Conservation (phyloP, 2,113 vertebrate species). For the Desmodus rotundus region DNA sequence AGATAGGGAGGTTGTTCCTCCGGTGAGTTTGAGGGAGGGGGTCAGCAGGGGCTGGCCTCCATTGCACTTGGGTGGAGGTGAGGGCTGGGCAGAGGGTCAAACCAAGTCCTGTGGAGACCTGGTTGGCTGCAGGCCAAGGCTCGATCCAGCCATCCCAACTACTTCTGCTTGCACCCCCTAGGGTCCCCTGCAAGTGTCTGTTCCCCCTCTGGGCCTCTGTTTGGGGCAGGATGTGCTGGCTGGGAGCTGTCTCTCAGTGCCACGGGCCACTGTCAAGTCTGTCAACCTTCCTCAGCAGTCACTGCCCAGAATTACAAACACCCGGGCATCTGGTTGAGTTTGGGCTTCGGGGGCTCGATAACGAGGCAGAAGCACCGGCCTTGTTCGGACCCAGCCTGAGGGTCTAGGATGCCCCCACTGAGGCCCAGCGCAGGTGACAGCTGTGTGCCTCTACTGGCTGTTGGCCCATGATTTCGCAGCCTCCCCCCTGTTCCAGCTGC, state of each 20-base stretch:
- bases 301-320: neutral
- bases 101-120: neutral
- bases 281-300: neutral
- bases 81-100: neutral
- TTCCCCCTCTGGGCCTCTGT: neutral
- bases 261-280: neutral
- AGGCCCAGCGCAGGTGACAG: neutral
- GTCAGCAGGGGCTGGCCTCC: neutral
- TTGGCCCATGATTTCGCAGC: rapidly evolving
- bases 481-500: neutral
- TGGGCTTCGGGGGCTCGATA: neutral
- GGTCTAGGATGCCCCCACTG: neutral
- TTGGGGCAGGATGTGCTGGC: neutral
- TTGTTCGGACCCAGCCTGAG: neutral
- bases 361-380: neutral
- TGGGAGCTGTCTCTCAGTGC: neutral
- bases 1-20: neutral
- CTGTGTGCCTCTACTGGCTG: rapidly evolving
- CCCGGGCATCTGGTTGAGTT: neutral
- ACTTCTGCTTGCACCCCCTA: neutral
- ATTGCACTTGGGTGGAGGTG: no score
- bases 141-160: neutral
- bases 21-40: neutral
- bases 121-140: neutral
- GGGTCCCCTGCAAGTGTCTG: neutral